These are phyloP conservation scores for Anguilla megastoma DNA, from an alignment of 2,797 vertebrate species.

Conservation along the genomic window DNA sequence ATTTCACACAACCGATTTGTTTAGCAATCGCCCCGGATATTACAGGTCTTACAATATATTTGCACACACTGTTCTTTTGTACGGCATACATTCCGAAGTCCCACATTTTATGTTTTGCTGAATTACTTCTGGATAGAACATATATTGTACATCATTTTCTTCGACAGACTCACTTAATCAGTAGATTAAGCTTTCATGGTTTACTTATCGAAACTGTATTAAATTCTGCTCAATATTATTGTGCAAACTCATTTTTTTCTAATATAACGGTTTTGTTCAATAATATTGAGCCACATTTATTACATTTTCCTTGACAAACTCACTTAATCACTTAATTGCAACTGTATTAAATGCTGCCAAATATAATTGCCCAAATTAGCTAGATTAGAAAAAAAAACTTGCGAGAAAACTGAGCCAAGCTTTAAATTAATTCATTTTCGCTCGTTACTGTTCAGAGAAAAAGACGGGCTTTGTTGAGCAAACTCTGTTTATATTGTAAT, in stretches of 20 bases:
- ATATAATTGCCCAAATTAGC: neutral
- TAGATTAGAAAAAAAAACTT: neutral
- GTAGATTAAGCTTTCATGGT: too few relatives aligned
- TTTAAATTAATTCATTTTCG: neutral
- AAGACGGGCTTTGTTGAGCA: neutral
- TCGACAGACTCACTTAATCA: neutral
- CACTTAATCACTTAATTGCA: neutral
- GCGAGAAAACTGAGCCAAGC: neutral
- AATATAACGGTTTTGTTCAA: too few relatives aligned
- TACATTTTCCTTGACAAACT: neutral
- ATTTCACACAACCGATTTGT: neutral
- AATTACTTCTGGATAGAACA: neutral
- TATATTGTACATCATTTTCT: neutral
- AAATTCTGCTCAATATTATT: too few relatives aligned
- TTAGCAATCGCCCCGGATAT: neutral
- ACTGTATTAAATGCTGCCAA: neutral
- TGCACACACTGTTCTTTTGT: neutral
- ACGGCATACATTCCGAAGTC: neutral
- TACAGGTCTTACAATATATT: neutral
- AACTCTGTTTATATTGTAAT: conserved; percentile 11
- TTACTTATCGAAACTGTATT: too few relatives aligned
- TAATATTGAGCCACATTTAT: too few relatives aligned
- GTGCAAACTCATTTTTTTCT: too few relatives aligned
- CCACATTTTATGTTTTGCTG: neutral
- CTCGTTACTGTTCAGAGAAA: neutral